Conservation (phyloP, 1,140 invertebrate species). For the Heliconius hermathena region DNA sequence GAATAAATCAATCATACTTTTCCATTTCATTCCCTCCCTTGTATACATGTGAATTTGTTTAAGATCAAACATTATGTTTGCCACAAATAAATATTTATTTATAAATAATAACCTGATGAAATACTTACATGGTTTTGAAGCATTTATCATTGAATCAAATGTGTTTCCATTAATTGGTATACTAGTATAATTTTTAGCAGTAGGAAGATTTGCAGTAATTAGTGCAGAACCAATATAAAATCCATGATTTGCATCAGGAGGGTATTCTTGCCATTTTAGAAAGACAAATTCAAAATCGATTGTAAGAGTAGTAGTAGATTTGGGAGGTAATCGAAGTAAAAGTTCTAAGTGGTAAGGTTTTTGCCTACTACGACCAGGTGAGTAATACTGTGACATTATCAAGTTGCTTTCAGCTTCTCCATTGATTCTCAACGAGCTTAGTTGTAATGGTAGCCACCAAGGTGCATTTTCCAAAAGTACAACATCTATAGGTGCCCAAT, state of each 20-base stretch:
- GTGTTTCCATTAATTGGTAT: constrained; percentile 87
- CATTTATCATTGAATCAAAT: constrained; percentile 85
- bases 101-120: neutral
- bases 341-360: constrained; percentile 96
- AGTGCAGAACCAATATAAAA: constrained; percentile 95
- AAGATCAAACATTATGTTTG: too few species aligned
- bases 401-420: constrained; percentile 83
- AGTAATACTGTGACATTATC: constrained; percentile 85
- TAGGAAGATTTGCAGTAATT: constrained; percentile 89
- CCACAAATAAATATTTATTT: constrained; percentile 14
- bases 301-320: constrained; percentile 90
- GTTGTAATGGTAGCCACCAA: constrained; percentile 96
- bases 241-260: constrained; percentile 99
- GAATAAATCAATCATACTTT: too few species aligned
- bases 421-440: constrained; percentile 92
- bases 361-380: constrained; percentile 91
- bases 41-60: too few species aligned
- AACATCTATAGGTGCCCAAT: constrained; percentile 86
- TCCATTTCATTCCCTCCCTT: too few species aligned
- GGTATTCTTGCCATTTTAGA: constrained; percentile 99
- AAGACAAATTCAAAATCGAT: constrained; percentile 97
- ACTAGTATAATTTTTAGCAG: constrained; percentile 90
- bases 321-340: constrained; percentile 89
- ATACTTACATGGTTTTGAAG: constrained; percentile 79
- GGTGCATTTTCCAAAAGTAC: constrained; percentile 92